Base-by-base conservation (phyloP, 2,797 vertebrate genomes). In the Benthosema pterotum region DNA sequence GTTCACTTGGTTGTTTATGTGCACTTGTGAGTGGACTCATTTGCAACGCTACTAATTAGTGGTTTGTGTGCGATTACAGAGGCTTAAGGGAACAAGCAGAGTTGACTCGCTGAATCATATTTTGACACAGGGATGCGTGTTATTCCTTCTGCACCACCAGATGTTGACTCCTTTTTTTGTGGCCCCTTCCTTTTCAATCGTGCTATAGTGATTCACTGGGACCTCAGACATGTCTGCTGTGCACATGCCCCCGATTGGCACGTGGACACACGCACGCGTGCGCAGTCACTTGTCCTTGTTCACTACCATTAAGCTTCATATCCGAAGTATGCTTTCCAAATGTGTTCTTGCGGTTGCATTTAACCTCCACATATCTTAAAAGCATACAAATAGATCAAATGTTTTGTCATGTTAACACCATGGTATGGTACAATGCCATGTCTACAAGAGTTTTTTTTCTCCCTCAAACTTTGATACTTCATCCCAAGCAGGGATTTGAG, bases 31-130 rank as follows among this genome's bases (percentile, higher is more conserved):
- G 79, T 74, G 79, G 79, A 83, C 79, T 87, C 85, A 85, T 90
- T 90, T 90, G 79, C 82, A 70, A 77, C 67, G 82, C 66, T 0
- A 77, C 84, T 89, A 89, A 90, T 88, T 87, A 86, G 83, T 75
- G 86, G 87, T 77, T 88, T 80, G 75, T 79, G 76, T 82, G 32
- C 8, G 77, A 89, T 87, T 89, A 81, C 74, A 87, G 75, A 82
- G 77, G 62, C 53, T 73, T 6, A 49, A 57, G 71, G 81, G 70
- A 82, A 67, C 75, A 73, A 70, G 65, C 47, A 2, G 60, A 72
- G 75, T 75, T 74, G 80, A 70, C 79, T 79, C 63, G 78, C 69
- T 72, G 80, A 79, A 87, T 87, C 79, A 82, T 74, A 65, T 74
- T 84, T 78, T 73, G 72, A 63, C 75, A 79, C 79, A 60, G 75